Evolutionary conservation across 1,140 invertebrate genomes (phyloP), one percentile per base, ranked within the genome.

Genomic region (Bombus huntii): DNA sequence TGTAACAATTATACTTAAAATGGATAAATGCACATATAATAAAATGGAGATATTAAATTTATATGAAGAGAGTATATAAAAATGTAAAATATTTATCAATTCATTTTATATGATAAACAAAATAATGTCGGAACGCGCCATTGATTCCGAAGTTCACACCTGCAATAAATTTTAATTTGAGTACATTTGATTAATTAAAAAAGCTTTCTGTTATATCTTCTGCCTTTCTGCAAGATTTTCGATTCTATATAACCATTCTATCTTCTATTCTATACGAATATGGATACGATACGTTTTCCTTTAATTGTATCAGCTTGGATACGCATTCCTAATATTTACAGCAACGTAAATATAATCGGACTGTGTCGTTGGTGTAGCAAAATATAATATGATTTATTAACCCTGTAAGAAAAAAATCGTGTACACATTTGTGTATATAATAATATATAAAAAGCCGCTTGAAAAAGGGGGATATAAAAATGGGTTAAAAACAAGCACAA

Each of bases 401-500:
- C n/a, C 86, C 86, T 90, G 87, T 88, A 91, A 92, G 72, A 89
- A 91, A 90, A 85, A 59, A 34, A 83, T 74, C 12, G 83, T 89
- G 78, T 85, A 74, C 78, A 86, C 76, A 79, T 74, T 83, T n/a
- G 59, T 84, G 82, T 79, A 28, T 86, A 72, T 86, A 76, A 81
- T 85, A 75, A 79, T 80, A 66, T 84, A 89, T 77, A 90, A 89
- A 78, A 92, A 90, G 88, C 89, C 39, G 53, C 62, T 66, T n/a
- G 81, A 78, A 37, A 87, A 66, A 85, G 87, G 66, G 87, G 88
- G 70, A 86, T 84, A 82, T 87, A 91, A 87, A 92, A 91, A 34
- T 89, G 81, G 87, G 88, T 88, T 86, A 31, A 80, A 92, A 92
- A 90, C 59, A 93, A 93, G 90, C 89, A 83, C 91, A 92, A 90